Percentiles rank a stretch among this genome's conserved stretches.
phyloP scores from a whole-genome alignment of 1,140 invertebrate genomes.

The Cydia splendana region DNA sequence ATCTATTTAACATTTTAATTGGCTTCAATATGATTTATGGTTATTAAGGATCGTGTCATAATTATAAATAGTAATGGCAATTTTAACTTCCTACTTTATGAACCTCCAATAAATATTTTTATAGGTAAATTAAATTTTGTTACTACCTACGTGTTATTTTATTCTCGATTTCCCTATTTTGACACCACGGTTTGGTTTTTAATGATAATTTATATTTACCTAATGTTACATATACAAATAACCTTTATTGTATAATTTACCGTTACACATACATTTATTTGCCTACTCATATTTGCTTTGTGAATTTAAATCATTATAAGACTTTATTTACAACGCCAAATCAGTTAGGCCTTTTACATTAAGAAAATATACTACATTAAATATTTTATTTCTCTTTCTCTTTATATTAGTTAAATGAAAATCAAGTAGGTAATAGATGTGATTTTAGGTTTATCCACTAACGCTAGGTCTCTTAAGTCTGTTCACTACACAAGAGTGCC shows the following conservation, averaged over 20 bases:
- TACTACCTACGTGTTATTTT: not conserved
- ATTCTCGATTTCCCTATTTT: not conserved
- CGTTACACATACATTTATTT: not conserved
- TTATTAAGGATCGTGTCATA: not conserved
- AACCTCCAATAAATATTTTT: not conserved
- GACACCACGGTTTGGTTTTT: not conserved
- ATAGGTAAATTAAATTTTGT: not conserved
- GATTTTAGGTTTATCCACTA: too few relatives aligned
- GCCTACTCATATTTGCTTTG: not conserved
- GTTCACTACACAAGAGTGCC: too few relatives aligned
- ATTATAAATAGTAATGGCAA: not conserved
- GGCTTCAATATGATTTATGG: not conserved
- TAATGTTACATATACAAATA: not conserved
- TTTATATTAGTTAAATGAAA: too few relatives aligned
- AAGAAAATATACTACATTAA: too few relatives aligned
- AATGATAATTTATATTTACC: not conserved
- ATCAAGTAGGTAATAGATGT: too few relatives aligned
- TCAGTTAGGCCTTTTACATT: too few relatives aligned
- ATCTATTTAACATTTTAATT: slow-evolving; percentile 4
- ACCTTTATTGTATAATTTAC: not conserved
- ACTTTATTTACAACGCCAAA: too few relatives aligned
- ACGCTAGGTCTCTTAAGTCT: too few relatives aligned
- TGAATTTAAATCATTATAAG: too few relatives aligned
- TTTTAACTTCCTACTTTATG: not conserved
- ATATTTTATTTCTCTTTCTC: too few relatives aligned